phyloP scores from a whole-genome alignment of 1,140 invertebrate species.

The Drosophila miranda region DNA sequence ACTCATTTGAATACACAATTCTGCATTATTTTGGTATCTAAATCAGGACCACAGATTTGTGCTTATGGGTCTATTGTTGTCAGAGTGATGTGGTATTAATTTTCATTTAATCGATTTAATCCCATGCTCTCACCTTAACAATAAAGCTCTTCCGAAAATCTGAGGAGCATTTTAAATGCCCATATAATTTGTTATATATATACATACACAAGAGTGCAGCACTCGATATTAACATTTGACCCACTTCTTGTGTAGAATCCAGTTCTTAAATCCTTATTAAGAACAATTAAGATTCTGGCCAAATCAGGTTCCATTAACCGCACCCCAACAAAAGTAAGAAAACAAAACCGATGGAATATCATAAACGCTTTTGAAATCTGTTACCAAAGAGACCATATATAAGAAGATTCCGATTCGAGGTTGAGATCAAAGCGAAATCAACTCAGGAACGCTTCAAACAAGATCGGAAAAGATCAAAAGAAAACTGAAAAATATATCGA shows the following conservation, averaged over 20 bases:
- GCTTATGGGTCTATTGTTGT: too few species aligned
- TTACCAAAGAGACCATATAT: conserved; percentile 33
- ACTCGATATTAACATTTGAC: conserved; percentile 21
- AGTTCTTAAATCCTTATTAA: conserved; percentile 10
- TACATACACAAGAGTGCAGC: conserved; percentile 4
- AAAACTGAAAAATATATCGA: not conserved
- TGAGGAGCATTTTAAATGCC: too few species aligned
- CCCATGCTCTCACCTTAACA: too few species aligned
- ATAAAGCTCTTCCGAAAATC: too few species aligned
- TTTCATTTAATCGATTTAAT: too few species aligned
- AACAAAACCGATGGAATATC: conserved; percentile 2
- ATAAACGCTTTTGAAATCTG: conserved; percentile 2
- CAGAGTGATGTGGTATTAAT: too few species aligned
- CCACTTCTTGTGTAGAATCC: conserved; percentile 30
- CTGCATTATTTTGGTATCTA: too few species aligned
- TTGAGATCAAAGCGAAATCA: conserved; percentile 22
- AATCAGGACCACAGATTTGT: too few species aligned
- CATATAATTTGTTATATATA: not conserved
- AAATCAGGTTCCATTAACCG: conserved; percentile 15
- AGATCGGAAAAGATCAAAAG: not conserved
- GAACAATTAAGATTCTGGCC: conserved; percentile 3
- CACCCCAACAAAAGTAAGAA: not conserved
- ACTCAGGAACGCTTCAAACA: conserved; percentile 12
- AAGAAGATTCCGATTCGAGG: not conserved
- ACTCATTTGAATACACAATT: too few species aligned